Evolutionary conservation across 2,113 vertebrate genomes (phyloP).

Genomic region (Neotragus pygmaeus): DNA sequence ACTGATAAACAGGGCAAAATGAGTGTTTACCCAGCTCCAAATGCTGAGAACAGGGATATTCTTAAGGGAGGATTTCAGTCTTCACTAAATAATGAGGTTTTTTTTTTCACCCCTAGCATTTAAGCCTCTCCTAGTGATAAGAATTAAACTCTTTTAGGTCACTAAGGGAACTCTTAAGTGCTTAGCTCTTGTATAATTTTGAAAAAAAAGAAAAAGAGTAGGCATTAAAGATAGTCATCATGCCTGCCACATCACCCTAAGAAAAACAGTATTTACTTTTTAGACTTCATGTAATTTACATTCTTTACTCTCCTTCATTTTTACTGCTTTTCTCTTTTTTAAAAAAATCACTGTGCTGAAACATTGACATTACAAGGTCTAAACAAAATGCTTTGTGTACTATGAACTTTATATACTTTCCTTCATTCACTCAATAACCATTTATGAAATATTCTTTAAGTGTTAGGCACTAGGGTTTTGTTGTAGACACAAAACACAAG

Average conservation of each 20-base stretch:
- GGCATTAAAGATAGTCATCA: not conserved
- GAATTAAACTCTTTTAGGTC: not conserved
- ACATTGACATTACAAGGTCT: not conserved
- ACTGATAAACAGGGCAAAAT: not conserved
- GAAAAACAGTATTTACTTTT: constrained; percentile 14
- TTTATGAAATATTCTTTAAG: not conserved
- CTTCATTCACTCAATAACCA: not conserved
- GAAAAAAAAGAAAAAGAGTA: not conserved
- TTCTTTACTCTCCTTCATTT: not conserved
- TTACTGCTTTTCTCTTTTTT: not conserved
- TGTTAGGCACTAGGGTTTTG: not conserved
- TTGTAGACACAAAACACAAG: not conserved
- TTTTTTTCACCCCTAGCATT: not conserved
- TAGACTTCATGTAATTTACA: not conserved
- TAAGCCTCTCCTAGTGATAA: not conserved
- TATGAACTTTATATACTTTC: not conserved
- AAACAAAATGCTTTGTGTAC: not conserved
- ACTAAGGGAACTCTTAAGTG: not conserved
- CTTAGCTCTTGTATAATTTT: constrained; percentile 7
- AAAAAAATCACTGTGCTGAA: not conserved
- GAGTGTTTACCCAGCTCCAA: not conserved
- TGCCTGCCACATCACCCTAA: not conserved
- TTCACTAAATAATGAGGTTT: not conserved
- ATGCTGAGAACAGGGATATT: not conserved
- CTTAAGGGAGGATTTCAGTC: not conserved